A percentile compares a stretch with the other conserved stretches of the same genome.
These are phyloP conservation scores for Hyposoter didymator DNA, from an alignment of 2,888 invertebrate species.

Conservation along the genomic window DNA sequence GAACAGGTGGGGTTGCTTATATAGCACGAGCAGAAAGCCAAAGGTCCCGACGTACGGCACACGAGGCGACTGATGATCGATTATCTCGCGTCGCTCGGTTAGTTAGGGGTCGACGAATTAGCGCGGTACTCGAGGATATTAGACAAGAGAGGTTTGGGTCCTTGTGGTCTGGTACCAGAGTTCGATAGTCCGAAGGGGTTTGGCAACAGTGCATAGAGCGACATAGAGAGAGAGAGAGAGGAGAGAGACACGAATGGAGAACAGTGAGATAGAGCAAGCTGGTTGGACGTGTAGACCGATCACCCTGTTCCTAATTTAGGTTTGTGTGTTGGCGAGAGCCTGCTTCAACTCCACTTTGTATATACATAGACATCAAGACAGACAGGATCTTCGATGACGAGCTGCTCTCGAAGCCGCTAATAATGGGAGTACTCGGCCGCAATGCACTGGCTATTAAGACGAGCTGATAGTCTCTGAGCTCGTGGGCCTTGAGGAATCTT, in stretches of 20 bases:
- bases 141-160: slow-evolving; percentile 71
- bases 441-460: slow-evolving; percentile 63
- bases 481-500: slow-evolving; percentile 24
- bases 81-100: slow-evolving; percentile 68
- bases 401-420: slow-evolving; percentile 56
- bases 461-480: slow-evolving; percentile 43
- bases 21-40: slow-evolving; percentile 45
- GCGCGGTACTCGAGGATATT: slow-evolving; percentile 81
- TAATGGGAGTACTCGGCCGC: slow-evolving; percentile 51
- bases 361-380: background rate
- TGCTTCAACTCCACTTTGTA: slow-evolving; percentile 27
- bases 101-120: slow-evolving; percentile 78
- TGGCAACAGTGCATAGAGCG: slow-evolving; percentile 34
- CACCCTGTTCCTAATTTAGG: slow-evolving; percentile 30
- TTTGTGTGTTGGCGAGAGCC: slow-evolving; percentile 25
- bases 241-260: slow-evolving; percentile 2
- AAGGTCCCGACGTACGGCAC: slow-evolving; percentile 59
- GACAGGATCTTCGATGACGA: slow-evolving; percentile 25
- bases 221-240: slow-evolving; percentile 21
- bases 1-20: slow-evolving; percentile 41
- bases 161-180: slow-evolving; percentile 13
- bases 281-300: slow-evolving; percentile 41
- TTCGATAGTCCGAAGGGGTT: slow-evolving; percentile 34
- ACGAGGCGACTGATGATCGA: slow-evolving; percentile 64
- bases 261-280: slow-evolving; percentile 1